Base-by-base conservation (phyloP, 2,797 vertebrate genomes). In the Melanotaenia pygmaea region DNA sequence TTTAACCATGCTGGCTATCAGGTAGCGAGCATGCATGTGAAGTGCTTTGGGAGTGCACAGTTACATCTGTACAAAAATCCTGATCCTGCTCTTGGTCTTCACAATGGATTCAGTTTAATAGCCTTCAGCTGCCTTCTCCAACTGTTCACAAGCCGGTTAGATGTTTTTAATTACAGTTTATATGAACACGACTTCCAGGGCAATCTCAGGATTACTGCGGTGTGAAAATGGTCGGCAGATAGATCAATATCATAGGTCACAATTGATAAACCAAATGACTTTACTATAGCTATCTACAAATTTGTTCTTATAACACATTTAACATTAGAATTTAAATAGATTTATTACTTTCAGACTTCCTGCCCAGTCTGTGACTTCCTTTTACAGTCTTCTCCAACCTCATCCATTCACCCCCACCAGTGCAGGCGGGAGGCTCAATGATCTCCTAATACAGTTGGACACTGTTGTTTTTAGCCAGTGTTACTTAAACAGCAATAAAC, bases 41-140 rank as follows among this genome's bases (percentile, higher is more conserved):
- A 83, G 76, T 73, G 80, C 82, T 75, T 79, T 84, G 71, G 72
- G 75, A 70, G 64, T 68, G 26, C 71, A 58, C 45, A 73, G 59
- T 80, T 72, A 77, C 84, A 86, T 84, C 77, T 90, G 86, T 85
- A 82, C 89, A 86, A 85, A 83, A 64, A 81, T 69, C 76, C 74
- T 70, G 9, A 74, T 75, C 65, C 56, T 57, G 66, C 66, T 74
- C 67, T 67, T 53, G 61, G 70, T 80, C 70, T 80, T 60, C 73
- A 50, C 72, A 62, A 38, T 77, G 63, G 82, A 66, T 77, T 82
- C 60, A 67, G 67, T 83, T 79, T 80, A 79, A 85, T 58, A 73
- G 63, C 66, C 32, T 72, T n/a, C 34, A 76, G 34, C 74, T 76
- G 61, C 59, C 81, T 64, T 30, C 2, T 38, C 77, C 61, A 75